Evolutionary conservation across 2,113 vertebrate species (phyloP), one percentile per base, ranked within the genome.

Genomic region (Pachypanchax playfairii): DNA sequence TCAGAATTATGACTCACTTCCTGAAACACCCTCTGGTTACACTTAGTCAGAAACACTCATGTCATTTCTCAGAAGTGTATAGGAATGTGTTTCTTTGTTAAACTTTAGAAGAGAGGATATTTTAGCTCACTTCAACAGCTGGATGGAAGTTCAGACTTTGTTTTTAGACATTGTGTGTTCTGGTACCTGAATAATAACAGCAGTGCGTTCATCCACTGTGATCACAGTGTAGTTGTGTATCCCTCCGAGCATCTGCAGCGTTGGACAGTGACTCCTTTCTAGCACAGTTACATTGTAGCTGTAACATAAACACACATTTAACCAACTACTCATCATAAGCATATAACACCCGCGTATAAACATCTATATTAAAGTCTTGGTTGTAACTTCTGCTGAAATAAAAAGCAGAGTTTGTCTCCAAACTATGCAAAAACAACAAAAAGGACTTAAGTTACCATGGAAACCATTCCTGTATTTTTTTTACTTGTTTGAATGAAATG

Each of bases 191-290:
- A 97, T 83, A 68, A 97, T 21, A 22, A 98, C 21, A 9, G 92
- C 91, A 3, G 95, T 97, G 38, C 84, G 70, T 80, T 95, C 94
- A 76, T 98, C 94, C 65, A 97, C 55, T n/a, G 95, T 96, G 76
- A 99, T 73, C 64, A 98, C 87, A 36, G 90, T 70, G 1, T 93
- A 96, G 48, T 0, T 66, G 13, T 92, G 85, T 21, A 80, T 82
- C n/a, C 83, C 83, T 65, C 93, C 94, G 21, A 96, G 92, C 36
- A 88, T 88, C 71, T 90, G 90, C 74, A 97, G 49, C 6, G 92
- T 90, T 1, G 87, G 88, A 73, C 79, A 79, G 49, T 81, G 88
- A 43, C 75, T 88, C 82, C 94, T 94, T 85, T 98, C 96, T 83
- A 98, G 65, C 65, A 96, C 85, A 6, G 91, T 93, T 47, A 98